Conservation (phyloP, 2,797 vertebrate genomes). For the Synanceia verrucosa region DNA sequence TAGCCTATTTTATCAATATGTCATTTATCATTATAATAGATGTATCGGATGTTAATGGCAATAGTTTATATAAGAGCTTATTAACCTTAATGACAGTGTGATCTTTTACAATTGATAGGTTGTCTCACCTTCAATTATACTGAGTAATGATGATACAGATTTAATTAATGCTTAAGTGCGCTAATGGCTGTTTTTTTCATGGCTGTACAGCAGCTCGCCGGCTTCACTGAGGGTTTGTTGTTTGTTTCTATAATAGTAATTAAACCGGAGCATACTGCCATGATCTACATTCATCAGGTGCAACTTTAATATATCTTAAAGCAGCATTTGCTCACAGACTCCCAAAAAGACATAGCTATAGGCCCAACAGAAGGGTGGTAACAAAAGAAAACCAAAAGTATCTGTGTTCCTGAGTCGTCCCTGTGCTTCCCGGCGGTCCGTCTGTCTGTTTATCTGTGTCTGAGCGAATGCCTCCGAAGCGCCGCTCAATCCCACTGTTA, state of each 20-base stretch:
- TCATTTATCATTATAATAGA: conserved; percentile 75
- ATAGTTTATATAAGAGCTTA: conserved; percentile 79
- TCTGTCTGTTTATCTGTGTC: conserved; percentile 68
- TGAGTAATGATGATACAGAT: conserved; percentile 69
- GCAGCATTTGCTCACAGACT: conserved; percentile 28
- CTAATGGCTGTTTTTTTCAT: conserved; percentile 38
- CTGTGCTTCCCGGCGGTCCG: conserved; percentile 44
- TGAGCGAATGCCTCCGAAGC: conserved; percentile 64
- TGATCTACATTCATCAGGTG: background rate
- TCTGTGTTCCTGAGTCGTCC: conserved; percentile 46
- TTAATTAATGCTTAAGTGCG: conserved; percentile 67
- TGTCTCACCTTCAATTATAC: conserved; percentile 74
- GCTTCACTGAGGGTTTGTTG: background rate
- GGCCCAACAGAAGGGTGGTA: conserved; percentile 10
- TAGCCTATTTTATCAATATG: conserved; percentile 70
- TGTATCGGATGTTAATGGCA: conserved; percentile 72
- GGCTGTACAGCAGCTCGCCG: background rate
- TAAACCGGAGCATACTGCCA: conserved; percentile 3
- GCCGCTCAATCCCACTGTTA: conserved; percentile 65
- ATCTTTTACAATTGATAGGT: conserved; percentile 77
- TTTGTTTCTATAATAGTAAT: conserved; percentile 5
- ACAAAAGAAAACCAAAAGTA: conserved; percentile 31
- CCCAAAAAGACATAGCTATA: conserved; percentile 24
- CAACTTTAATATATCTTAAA: conserved; percentile 7
- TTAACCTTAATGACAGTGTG: conserved; percentile 81